A percentile compares a stretch with the other conserved stretches of the same genome.
phyloP scores from a whole-genome alignment of 2,888 invertebrate species.

The Dicycla oo region DNA sequence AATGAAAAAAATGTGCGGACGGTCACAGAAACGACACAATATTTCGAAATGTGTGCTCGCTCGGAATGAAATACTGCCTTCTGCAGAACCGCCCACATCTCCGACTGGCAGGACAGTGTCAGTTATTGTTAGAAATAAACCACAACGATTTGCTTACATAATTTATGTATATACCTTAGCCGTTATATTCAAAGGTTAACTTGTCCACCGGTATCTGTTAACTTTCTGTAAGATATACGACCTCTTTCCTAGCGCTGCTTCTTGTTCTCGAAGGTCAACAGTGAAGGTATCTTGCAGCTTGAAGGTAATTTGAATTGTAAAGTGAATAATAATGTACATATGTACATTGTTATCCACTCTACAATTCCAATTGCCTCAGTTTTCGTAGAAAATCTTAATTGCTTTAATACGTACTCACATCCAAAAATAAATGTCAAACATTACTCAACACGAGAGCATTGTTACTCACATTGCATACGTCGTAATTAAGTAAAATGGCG shows the following conservation, averaged over 20 bases:
- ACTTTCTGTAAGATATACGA: conserved; percentile 34
- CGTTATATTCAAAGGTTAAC: conserved; percentile 50
- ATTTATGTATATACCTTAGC: conserved; percentile 45
- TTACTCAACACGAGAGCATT: conserved; percentile 22
- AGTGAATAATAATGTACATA: too few species aligned
- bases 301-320: too few species aligned
- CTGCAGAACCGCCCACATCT: conserved; percentile 81
- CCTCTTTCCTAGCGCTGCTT: conserved; percentile 11
- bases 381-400: conserved; percentile 25
- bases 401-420: conserved; percentile 9
- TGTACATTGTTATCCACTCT: conserved; percentile 17
- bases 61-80: conserved; percentile 79
- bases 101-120: conserved; percentile 78
- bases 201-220: conserved; percentile 17
- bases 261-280: conserved; percentile 7
- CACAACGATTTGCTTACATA: conserved; percentile 68
- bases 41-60: conserved; percentile 74
- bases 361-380: neutral
- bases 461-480: conserved; percentile 20
- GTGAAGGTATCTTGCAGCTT: neutral
- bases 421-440: conserved; percentile 20
- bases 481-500: neutral
- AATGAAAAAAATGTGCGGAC: conserved; percentile 57
- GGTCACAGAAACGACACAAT: conserved; percentile 66
- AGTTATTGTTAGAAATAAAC: conserved; percentile 79